Conservation (phyloP, 2,888 invertebrate genomes). For the Cynaeus angustus region DNA sequence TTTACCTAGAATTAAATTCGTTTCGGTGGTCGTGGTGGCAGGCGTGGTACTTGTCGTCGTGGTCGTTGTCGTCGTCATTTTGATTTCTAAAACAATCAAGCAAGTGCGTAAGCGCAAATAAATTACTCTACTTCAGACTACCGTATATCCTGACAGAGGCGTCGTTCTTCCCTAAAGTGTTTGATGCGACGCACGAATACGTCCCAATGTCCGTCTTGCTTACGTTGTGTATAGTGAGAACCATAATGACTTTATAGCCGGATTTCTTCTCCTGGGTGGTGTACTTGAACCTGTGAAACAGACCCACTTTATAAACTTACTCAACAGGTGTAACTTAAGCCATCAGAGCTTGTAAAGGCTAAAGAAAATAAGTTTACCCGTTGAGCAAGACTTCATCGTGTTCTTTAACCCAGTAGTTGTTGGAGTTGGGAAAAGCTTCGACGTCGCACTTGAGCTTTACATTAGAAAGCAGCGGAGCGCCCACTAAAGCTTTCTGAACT, state of each 20-base stretch:
- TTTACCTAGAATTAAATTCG: slow-evolving; percentile 61
- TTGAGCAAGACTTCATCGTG: slow-evolving; percentile 73
- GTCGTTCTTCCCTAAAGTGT: slow-evolving; percentile 81
- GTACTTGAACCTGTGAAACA: slow-evolving; percentile 76
- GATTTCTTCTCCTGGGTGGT: slow-evolving; percentile 77
- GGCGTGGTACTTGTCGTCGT: slow-evolving; percentile 61
- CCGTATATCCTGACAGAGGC: slow-evolving; percentile 81
- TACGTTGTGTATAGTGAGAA: slow-evolving; percentile 78
- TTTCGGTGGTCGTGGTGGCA: slow-evolving; percentile 59
- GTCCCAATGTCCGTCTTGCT: slow-evolving; percentile 77
- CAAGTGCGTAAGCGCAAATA: too few relatives aligned
- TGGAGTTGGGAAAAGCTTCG: slow-evolving; percentile 78
- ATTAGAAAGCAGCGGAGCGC: slow-evolving; percentile 76
- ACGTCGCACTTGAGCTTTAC: slow-evolving; percentile 78
- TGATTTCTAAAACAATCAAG: slow-evolving; percentile 67
- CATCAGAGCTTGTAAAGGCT: slow-evolving; percentile 31
- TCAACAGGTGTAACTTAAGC: slow-evolving; percentile 37
- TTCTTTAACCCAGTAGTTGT: slow-evolving; percentile 80
- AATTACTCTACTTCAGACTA: too few relatives aligned
- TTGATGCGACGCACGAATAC: slow-evolving; percentile 82
- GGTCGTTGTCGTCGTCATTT: slow-evolving; percentile 68
- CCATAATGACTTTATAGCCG: slow-evolving; percentile 78
- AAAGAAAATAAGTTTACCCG: slow-evolving; percentile 66
- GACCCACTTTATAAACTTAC: not conserved
- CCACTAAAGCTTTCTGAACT: slow-evolving; percentile 78